phyloP scores from a whole-genome alignment of 2,888 invertebrate species.

The Callimorpha dominula region DNA sequence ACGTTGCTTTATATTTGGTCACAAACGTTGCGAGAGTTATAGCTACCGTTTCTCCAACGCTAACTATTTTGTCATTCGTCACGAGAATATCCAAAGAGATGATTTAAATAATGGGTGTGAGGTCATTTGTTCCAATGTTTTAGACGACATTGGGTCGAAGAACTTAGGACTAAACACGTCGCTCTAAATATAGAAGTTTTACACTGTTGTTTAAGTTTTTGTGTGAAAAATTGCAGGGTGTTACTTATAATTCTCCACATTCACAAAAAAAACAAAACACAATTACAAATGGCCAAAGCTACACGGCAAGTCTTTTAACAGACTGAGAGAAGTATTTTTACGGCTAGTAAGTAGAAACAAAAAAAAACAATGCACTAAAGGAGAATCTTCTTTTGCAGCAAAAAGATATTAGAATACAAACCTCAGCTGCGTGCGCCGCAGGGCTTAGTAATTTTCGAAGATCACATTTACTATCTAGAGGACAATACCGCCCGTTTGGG shows the following conservation, averaged over 20 bases:
- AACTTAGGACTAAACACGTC: too few species aligned
- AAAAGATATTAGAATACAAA: conserved; percentile 75
- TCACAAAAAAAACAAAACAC: too few species aligned
- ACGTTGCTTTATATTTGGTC: conserved; percentile 87
- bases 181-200: too few species aligned
- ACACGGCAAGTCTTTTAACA: too few species aligned
- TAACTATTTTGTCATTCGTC: conserved; percentile 66
- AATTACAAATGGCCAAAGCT: too few species aligned
- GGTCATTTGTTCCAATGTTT: conserved; percentile 84
- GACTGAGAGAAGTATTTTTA: too few species aligned
- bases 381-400: conserved; percentile 58
- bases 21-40: conserved; percentile 77
- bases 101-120: conserved; percentile 80
- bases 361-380: background rate
- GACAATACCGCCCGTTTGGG: conserved; percentile 84
- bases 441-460: conserved; percentile 91
- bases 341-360: too few species aligned
- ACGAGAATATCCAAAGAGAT: conserved; percentile 67
- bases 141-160: conserved; percentile 62
- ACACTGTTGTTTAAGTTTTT: too few species aligned
- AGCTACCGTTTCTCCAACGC: conserved; percentile 75
- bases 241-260: too few species aligned
- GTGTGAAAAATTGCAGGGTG: too few species aligned
- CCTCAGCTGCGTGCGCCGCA: conserved; percentile 85
- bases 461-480: conserved; percentile 91